Evolutionary conservation across 2,113 vertebrate genomes (phyloP), one percentile per base, ranked within the genome.

Genomic region (Aphyosemion australe): DNA sequence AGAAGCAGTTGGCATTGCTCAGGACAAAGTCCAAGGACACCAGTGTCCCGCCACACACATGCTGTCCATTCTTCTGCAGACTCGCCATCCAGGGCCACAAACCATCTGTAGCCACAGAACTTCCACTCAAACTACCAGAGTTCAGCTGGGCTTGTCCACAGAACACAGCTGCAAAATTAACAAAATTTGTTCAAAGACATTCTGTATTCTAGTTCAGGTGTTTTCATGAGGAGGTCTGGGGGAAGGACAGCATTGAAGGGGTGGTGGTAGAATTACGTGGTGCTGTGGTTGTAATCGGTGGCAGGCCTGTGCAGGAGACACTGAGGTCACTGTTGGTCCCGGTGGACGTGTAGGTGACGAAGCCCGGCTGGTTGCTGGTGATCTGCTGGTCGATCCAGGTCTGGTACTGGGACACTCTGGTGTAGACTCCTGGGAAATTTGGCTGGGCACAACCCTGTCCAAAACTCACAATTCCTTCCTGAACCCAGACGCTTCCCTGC

Each of bases 401-500:
- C 59, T 82, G 12, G 26, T 83, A 90, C n/a, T 4, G 1, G 3
- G 86, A 88, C 69, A 88, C 88, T 12, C 83, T 65, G 8, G 84
- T 0, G 34, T 90, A 87, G 31, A 90, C 84, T n/a, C 88, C 88
- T 0, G 88, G 88, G 26, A 6, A 3, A 0, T 58, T 2, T 0
- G 78, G 7, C 10, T 0, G 0, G 50, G 89, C 94, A 65, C 95
- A 95, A 57, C 93, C 91, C 0, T 20, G 12, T 61, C 95, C 95
- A 84, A 94, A 96, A 83, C 94, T 96, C 61, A 96, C 94, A 64
- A 95, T 88, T 53, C 95, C 95, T 41, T 77, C 83, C 70, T 94
- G 93, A 61, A 94, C 76, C 94, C 94, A 96, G 0, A 0, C 0
- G 26, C 74, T 81, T 55, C 74, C 61, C 52, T 86, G 77, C 67